phyloP scores from a whole-genome alignment of 2,797 vertebrate species.

The Aratinga solstitialis region DNA sequence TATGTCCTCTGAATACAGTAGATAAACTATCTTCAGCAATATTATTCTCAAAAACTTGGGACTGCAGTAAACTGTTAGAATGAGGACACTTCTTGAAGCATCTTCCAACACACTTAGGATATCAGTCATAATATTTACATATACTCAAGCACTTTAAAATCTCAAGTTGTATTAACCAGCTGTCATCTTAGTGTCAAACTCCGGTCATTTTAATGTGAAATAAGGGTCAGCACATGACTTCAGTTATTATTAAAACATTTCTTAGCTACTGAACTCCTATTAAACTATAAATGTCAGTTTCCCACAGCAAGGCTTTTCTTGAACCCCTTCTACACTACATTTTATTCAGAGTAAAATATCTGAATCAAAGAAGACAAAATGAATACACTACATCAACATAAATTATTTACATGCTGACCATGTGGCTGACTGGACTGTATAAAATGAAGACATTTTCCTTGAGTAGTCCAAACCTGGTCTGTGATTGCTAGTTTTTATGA shows the following conservation, averaged over 20 bases:
- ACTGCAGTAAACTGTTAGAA: constrained; percentile 59
- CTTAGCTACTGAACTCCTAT: constrained; percentile 36
- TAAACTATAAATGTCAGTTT: constrained; percentile 15
- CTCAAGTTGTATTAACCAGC: constrained; percentile 79
- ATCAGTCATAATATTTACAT: constrained; percentile 84
- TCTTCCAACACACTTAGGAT: constrained; percentile 70
- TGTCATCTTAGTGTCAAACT: constrained; percentile 80
- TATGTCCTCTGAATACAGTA: constrained; percentile 49
- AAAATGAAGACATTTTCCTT: not conserved
- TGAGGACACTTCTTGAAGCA: constrained; percentile 65
- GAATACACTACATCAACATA: not conserved
- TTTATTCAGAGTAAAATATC: not conserved
- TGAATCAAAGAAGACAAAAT: not conserved
- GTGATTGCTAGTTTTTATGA: not conserved
- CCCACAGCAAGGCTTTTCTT: constrained; percentile 15
- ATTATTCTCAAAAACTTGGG: constrained; percentile 27
- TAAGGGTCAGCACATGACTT: constrained; percentile 72
- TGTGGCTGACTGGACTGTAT: not conserved
- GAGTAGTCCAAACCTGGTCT: not conserved
- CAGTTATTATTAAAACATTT: constrained; percentile 59
- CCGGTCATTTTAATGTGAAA: constrained; percentile 78
- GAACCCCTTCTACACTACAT: not conserved
- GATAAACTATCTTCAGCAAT: constrained; percentile 42
- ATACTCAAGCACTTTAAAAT: constrained; percentile 78
- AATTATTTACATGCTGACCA: not conserved